Percentiles rank a stretch among this genome's conserved stretches.
phyloP scores from a whole-genome alignment of 2,113 vertebrate genomes.

The Hippotragus niger region DNA sequence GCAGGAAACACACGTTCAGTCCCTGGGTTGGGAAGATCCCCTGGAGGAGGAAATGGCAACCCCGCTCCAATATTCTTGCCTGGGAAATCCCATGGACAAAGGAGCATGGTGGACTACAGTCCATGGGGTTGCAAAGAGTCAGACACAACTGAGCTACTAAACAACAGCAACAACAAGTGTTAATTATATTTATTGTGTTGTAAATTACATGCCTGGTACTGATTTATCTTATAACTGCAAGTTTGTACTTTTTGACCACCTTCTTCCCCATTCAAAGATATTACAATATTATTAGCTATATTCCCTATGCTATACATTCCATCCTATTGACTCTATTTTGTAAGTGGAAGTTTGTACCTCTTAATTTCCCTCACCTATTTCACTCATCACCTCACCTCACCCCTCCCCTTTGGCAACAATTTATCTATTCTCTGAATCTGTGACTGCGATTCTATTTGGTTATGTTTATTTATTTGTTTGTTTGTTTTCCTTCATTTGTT shows the following conservation, averaged over 20 bases:
- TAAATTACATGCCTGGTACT: not conserved
- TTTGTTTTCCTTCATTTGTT: not conserved
- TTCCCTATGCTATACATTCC: not conserved
- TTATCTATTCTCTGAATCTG: not conserved
- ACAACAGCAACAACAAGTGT: not conserved
- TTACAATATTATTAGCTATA: not conserved
- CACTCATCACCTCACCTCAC: not conserved
- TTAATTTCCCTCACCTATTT: not conserved
- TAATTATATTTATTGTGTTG: not conserved
- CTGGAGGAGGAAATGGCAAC: not conserved
- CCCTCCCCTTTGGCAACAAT: not conserved
- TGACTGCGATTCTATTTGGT: not conserved
- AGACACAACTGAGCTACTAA: not conserved
- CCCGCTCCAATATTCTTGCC: not conserved
- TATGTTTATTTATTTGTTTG: not conserved
- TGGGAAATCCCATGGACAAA: not conserved
- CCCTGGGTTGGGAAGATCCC: not conserved
- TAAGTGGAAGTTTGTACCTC: not conserved
- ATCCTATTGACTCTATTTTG: not conserved
- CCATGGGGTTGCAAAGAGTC: not conserved
- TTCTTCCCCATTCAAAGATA: not conserved
- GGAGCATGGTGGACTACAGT: not conserved
- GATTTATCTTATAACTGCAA: not conserved
- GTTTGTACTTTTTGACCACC: not conserved
- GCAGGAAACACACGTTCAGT: not conserved